Percentiles rank a stretch among this genome's conserved stretches.
Conservation (phyloP, 2,888 invertebrate species). For the Hartigia nigra region DNA sequence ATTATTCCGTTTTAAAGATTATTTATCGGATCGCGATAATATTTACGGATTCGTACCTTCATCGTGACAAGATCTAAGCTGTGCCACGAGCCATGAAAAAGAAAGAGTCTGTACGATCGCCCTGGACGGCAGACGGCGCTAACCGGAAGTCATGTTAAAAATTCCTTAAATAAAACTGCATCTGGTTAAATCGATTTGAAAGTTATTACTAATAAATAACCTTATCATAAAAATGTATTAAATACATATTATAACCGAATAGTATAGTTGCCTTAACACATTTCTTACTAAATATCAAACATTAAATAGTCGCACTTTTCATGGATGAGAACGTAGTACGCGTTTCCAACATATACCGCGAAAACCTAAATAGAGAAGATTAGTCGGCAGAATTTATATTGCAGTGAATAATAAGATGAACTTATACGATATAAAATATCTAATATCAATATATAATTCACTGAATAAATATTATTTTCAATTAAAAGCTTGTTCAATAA, state of each 20-base stretch:
- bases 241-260: background rate
- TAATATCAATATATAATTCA: background rate
- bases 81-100: constrained; percentile 45
- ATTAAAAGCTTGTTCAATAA: background rate
- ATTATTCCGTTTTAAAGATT: constrained; percentile 9
- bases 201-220: background rate
- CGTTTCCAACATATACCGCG: background rate
- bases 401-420: background rate
- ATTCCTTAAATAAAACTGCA: background rate
- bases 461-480: background rate
- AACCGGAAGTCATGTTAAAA: background rate
- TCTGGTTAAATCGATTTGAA: background rate
- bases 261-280: background rate
- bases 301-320: background rate
- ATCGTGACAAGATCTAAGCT: constrained; percentile 41
- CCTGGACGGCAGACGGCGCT: background rate
- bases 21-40: constrained; percentile 35
- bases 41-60: constrained; percentile 46
- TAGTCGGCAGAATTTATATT: background rate
- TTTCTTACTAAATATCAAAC: background rate
- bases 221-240: background rate
- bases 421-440: background rate
- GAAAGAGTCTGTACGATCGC: constrained; percentile 29
- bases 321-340: background rate
- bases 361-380: background rate